Evolutionary conservation across 2,797 vertebrate species (phyloP).

Genomic region (Avahi laniger): DNA sequence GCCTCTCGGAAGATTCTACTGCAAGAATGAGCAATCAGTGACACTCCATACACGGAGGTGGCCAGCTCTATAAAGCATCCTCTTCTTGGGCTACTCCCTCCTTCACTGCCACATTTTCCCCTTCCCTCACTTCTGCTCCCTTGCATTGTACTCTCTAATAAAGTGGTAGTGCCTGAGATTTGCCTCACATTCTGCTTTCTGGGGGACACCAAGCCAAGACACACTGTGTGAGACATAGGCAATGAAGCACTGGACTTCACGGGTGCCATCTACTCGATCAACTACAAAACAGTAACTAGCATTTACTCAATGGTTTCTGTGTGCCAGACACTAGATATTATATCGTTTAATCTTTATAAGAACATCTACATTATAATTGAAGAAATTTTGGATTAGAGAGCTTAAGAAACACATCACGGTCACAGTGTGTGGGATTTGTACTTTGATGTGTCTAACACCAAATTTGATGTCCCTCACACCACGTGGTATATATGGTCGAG

Average conservation of each 20-base stretch:
- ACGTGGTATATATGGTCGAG: neutral
- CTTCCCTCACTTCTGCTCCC: neutral
- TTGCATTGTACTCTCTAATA: neutral
- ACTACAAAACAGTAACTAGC: neutral
- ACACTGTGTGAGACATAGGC: neutral
- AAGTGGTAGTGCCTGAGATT: neutral
- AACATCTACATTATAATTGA: neutral
- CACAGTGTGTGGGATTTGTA: neutral
- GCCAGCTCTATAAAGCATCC: neutral
- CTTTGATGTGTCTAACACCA: neutral
- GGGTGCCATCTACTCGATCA: neutral
- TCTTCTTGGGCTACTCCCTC: neutral
- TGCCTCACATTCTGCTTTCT: neutral
- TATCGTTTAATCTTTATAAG: neutral
- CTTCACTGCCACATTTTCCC: neutral
- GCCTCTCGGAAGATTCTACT: neutral
- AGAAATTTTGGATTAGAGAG: neutral
- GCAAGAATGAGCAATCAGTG: rapidly evolving
- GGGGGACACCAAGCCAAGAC: neutral
- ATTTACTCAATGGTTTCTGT: neutral
- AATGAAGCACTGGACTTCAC: neutral
- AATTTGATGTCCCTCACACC: neutral
- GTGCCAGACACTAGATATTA: neutral
- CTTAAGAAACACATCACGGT: neutral
- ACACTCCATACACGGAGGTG: neutral